A percentile compares a stretch with the other conserved stretches of the same genome.
Conservation (phyloP, 2,797 vertebrate species). For the Toxotes lorentzi region DNA sequence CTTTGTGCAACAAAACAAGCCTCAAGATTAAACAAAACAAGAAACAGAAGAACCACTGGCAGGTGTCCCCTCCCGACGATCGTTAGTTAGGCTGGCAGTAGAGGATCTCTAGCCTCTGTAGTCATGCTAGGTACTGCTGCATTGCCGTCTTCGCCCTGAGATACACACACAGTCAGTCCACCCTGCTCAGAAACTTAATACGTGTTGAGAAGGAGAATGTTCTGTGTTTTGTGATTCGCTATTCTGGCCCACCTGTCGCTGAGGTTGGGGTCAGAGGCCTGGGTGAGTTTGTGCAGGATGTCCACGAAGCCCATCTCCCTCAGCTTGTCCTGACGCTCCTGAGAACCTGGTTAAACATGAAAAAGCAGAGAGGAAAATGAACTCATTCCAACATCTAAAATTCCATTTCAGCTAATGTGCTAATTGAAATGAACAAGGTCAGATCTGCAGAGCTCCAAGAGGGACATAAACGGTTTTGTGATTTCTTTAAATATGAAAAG, state of each 20-base stretch:
- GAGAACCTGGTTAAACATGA: constrained; percentile 87
- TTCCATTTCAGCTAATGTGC: background rate
- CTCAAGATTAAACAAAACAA: constrained; percentile 54
- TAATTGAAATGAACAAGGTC: background rate
- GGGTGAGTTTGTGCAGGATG: constrained; percentile 96
- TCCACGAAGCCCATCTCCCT: constrained; percentile 98
- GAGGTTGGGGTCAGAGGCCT: constrained; percentile 94
- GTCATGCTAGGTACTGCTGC: constrained; percentile 99
- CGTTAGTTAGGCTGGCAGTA: constrained; percentile 70
- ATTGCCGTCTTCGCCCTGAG: constrained; percentile 97
- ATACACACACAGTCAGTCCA: constrained; percentile 52
- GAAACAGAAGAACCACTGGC: constrained; percentile 75
- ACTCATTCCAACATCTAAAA: background rate
- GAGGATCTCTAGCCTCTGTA: constrained; percentile 77
- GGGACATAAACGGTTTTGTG: background rate
- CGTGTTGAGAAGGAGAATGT: too few relatives aligned
- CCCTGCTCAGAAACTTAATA: background rate
- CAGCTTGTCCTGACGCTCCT: constrained; percentile 97
- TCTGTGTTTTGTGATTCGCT: background rate
- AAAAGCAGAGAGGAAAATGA: background rate
- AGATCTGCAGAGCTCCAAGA: background rate
- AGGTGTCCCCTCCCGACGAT: constrained; percentile 73
- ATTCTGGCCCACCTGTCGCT: constrained; percentile 91
- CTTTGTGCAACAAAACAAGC: constrained; percentile 91
- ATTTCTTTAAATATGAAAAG: background rate